Percentiles rank a stretch among this genome's conserved stretches.
These are phyloP conservation scores for Petrolisthes manimaculis DNA, from an alignment of 2,888 invertebrate genomes.

Conservation along the genomic window DNA sequence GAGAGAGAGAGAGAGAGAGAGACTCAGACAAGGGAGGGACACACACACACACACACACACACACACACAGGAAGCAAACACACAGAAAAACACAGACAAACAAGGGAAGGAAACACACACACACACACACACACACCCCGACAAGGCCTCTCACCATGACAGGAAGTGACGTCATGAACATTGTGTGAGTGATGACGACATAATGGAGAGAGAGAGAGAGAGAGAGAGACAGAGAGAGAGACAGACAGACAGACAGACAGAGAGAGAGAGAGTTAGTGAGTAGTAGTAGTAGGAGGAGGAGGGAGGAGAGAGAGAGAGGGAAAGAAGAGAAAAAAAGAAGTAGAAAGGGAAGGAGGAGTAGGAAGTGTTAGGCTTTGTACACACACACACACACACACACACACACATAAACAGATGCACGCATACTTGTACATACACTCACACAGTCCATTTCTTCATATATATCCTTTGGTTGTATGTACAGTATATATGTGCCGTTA, in stretches of 20 bases:
- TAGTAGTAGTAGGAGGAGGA: not conserved
- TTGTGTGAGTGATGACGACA: not conserved
- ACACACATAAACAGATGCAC: constrained; percentile 15
- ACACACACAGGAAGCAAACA: not conserved
- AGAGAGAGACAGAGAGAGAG: constrained; percentile 5
- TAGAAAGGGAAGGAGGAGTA: not conserved
- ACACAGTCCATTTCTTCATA: too few relatives aligned
- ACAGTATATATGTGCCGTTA: too few relatives aligned
- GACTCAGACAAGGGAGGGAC: too few relatives aligned
- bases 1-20: too few relatives aligned
- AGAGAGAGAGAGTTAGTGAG: not conserved
- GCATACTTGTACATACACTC: constrained; percentile 1
- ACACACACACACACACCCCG: not conserved
- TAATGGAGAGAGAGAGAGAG: not conserved
- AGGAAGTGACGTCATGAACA: not conserved
- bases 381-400: constrained; percentile 21
- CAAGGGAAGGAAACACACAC: not conserved
- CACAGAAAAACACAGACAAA: not conserved
- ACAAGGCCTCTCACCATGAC: not conserved
- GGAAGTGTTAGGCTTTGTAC: too few relatives aligned
- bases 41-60: too few relatives aligned
- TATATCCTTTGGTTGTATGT: too few relatives aligned
- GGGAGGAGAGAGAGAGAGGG: not conserved
- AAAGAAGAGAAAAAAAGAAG: not conserved
- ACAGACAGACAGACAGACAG: not conserved